Base-by-base conservation (phyloP, 1,140 invertebrate species). In the Metopolophium dirhodum region DNA sequence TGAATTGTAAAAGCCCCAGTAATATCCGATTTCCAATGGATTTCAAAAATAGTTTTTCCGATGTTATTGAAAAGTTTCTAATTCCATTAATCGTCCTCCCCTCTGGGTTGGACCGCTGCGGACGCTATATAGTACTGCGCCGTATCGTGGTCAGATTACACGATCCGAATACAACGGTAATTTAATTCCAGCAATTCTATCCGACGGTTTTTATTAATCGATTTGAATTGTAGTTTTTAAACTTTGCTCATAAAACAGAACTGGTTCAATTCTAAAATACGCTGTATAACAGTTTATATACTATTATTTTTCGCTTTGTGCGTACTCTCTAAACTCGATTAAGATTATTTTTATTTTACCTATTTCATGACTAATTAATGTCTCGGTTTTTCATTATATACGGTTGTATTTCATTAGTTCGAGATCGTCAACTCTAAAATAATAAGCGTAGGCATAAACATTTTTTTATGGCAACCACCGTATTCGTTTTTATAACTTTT, bases 41-140 rank as follows among this genome's bases (percentile, higher is more conserved):
- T 35, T 89, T 89, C 26, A n/a, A 57, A 89, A 37, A 89, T 54
- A 37, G 88, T 89, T 89, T 89, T 57, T 26, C 88, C 35, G 35
- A 89, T 57, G 49, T 57, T 57, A 89, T 57, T 89, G 49, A 89
- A 89, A 54, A 89, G 88, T 89, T 89, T 89, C 35, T 89, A 89
- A 89, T 89, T 89, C 88, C 22, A 89, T 89, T 89, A 89, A 89
- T 89, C 35, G 35, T 89, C 51, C 35, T 83, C n/a, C 49, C n/a
- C 22, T 51, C 88, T n/a, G 47, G 3, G 22, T 57, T 41, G 35
- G 35, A 41, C 20, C 49, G 6, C 49, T 49, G 30, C 23, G 18
- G 14, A 14, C 26, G 23, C 85, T n/a, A 86, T 30, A 86, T 30
- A 45, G 9, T 11, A 86, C 61, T 77, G n/a, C 30, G 14, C n/a